Base-by-base conservation (phyloP, 2,888 invertebrate genomes). In the Drosophila basisetae region DNA sequence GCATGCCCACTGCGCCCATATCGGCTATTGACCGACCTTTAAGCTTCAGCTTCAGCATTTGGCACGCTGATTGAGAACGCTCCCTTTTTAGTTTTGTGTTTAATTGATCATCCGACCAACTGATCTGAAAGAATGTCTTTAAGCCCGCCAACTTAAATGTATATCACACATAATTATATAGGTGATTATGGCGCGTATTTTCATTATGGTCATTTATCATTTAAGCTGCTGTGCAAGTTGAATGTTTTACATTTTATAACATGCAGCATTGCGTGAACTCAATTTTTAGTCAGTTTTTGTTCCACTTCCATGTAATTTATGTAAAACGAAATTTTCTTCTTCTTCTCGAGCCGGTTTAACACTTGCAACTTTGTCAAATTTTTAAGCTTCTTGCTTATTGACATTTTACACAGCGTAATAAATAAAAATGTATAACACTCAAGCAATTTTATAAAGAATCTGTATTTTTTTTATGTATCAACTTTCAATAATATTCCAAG, bases 211-310 rank as follows among this genome's bases (percentile, higher is more conserved):
- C 76, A 82, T 83, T 83, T 82, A 82, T 83, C 83, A 83, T 80
- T 75, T 80, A 70, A 60, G 71, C 69, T 66, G 77, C 58, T 67
- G 70, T 76, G 76, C 70, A 68, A 70, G 66, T 78, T 78, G 83
- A 83, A 81, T 83, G 82, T 81, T 83, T 83, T 72, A 82, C 82
- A 82, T 78, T 83, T 81, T 81, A 83, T 81, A 76, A 83, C 78
- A 80, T 61, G 82, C 68, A 25, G 55, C 82, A 80, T 81, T 81
- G 71, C 82, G 80, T 80, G 82, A 75, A 72, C 79, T 78, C 61
- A 35, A 59, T 66, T 67, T 65, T 54, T 11, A 28, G 25, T 41
- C 11, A 5, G 10, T 52, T 22, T 70, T 47, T 53, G 49, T 80
- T 76, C 73, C 62, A 68, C 65, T 71, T 77, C 52, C 67, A 64